These are phyloP conservation scores for Bucorvus abyssinicus DNA, from an alignment of 2,797 vertebrate genomes.

Conservation along the genomic window DNA sequence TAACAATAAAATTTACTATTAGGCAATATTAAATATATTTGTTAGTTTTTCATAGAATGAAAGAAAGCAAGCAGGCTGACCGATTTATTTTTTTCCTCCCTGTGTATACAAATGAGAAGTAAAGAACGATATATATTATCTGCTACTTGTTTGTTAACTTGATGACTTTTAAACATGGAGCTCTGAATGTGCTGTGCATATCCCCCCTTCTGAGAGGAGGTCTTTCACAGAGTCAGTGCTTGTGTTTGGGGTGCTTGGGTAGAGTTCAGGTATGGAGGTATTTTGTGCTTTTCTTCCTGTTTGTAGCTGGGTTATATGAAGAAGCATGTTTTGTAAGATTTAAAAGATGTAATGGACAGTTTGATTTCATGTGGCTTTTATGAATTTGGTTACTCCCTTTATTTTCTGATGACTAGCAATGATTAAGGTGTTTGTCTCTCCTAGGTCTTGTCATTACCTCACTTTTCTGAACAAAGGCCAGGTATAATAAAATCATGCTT, in stretches of 20 bases:
- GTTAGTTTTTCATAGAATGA: not conserved
- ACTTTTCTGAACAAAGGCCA: not conserved
- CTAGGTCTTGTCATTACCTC: not conserved
- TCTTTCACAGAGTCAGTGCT: not conserved
- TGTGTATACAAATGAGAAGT: not conserved
- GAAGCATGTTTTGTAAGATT: not conserved
- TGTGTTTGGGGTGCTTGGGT: not conserved
- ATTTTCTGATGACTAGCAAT: not conserved
- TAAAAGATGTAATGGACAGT: not conserved
- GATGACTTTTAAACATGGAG: not conserved
- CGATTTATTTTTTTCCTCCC: not conserved
- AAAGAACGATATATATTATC: not conserved
- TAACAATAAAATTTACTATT: not conserved
- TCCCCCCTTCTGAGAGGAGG: not conserved
- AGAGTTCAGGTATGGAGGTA: not conserved
- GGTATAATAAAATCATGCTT: not conserved
- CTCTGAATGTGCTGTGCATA: not conserved
- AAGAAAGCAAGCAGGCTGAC: not conserved
- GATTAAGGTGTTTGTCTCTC: not conserved
- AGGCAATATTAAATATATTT: not conserved
- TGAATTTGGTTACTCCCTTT: not conserved
- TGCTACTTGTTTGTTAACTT: not conserved
- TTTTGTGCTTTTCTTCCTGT: not conserved
- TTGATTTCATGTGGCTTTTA: not conserved
- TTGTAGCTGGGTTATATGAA: not conserved